These are phyloP conservation scores for Ellobius talpinus DNA, from an alignment of 2,113 vertebrate species.

Conservation along the genomic window DNA sequence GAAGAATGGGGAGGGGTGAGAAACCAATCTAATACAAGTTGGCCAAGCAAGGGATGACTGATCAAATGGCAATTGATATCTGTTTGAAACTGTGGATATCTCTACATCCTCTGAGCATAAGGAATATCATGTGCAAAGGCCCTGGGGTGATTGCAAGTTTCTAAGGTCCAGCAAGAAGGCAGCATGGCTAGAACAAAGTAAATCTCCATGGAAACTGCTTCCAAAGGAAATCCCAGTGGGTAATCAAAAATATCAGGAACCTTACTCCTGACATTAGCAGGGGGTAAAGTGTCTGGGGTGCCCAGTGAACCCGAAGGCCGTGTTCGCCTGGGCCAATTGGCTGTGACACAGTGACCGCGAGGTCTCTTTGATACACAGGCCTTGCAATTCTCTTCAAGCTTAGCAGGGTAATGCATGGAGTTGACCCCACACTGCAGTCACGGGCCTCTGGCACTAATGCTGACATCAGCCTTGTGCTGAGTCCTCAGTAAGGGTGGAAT, in stretches of 20 bases:
- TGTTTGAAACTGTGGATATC: neutral
- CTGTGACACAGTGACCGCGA: too few species aligned
- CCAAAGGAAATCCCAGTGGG: neutral
- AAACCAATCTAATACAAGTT: neutral
- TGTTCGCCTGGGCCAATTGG: neutral
- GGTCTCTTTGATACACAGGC: neutral
- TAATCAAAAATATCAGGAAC: slow-evolving; percentile 19
- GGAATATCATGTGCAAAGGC: neutral
- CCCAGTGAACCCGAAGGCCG: neutral
- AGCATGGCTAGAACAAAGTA: neutral
- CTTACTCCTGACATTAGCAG: neutral
- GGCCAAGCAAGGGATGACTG: neutral
- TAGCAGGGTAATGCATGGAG: neutral
- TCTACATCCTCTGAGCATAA: neutral
- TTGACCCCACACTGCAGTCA: neutral
- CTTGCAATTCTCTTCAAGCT: neutral
- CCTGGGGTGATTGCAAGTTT: neutral
- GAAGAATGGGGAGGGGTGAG: neutral
- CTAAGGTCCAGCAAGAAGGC: neutral
- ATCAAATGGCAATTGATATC: neutral
- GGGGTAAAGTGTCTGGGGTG: neutral
- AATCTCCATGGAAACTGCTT: slow-evolving; percentile 9
- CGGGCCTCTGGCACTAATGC: neutral
- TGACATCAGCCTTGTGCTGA: neutral
- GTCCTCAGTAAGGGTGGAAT: neutral